Evolutionary conservation across 1,140 invertebrate genomes (phyloP).

Genomic region (Tetraneura akinire): DNA sequence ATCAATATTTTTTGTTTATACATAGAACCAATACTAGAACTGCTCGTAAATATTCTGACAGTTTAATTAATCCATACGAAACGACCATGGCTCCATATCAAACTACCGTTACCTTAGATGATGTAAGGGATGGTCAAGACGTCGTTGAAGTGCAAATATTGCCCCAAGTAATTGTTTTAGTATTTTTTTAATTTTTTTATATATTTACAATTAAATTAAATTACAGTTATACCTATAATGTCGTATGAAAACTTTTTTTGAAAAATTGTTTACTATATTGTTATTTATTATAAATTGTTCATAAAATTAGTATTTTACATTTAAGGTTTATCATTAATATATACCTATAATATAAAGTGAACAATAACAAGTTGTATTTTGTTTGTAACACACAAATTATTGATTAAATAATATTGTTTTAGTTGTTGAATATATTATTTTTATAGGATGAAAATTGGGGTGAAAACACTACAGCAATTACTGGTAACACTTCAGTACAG

Average conservation of each 20-base stretch:
- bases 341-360: no score
- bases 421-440: conserved; percentile 21
- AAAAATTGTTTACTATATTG: no score
- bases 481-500: conserved; percentile 93
- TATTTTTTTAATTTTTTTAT: neutral
- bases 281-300: no score
- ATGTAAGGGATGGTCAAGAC: conserved; percentile 73
- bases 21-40: conserved; percentile 3
- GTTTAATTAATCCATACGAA: conserved; percentile 32
- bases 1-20: neutral
- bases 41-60: conserved; percentile 39
- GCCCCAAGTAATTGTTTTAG: conserved; percentile 62
- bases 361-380: no score
- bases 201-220: neutral
- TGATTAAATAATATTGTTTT: neutral
- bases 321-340: no score
- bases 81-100: conserved; percentile 73
- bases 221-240: no score
- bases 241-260: no score
- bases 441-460: conserved; percentile 95
- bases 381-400: no score
- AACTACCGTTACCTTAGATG: conserved; percentile 75
- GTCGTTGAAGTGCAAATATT: conserved; percentile 91
- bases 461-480: conserved; percentile 95
- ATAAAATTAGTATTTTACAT: no score